These are phyloP conservation scores for Frankliniella fusca DNA, from an alignment of 2,888 invertebrate species.

Conservation along the genomic window DNA sequence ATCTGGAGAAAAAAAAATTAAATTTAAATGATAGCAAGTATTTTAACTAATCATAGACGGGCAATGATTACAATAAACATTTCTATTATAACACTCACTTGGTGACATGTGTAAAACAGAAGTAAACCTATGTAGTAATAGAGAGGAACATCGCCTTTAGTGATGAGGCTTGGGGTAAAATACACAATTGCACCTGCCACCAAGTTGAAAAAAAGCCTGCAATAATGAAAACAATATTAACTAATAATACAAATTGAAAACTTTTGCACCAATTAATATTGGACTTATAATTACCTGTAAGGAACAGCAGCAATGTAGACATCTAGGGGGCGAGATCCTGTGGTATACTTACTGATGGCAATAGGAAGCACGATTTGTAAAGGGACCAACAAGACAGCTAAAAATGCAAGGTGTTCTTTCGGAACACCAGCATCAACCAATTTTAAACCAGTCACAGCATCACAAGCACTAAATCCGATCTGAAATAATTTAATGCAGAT, in stretches of 20 bases:
- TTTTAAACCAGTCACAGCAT: slow-evolving; percentile 91
- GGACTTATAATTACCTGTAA: slow-evolving; percentile 51
- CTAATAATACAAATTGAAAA: background rate
- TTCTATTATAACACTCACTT: slow-evolving; percentile 54
- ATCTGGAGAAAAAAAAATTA: slow-evolving; percentile 56
- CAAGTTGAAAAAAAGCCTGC: slow-evolving; percentile 76
- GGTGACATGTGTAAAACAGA: slow-evolving; percentile 80
- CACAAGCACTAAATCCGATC: slow-evolving; percentile 93
- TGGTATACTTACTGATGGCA: slow-evolving; percentile 74
- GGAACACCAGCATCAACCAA: slow-evolving; percentile 94
- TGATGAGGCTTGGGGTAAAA: slow-evolving; percentile 71
- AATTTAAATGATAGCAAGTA: slow-evolving; percentile 31
- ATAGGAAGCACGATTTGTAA: slow-evolving; percentile 90
- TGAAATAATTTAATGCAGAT: slow-evolving; percentile 44
- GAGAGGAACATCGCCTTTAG: slow-evolving; percentile 63
- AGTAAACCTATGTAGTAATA: slow-evolving; percentile 75
- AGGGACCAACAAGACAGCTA: slow-evolving; percentile 91
- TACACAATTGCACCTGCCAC: slow-evolving; percentile 80
- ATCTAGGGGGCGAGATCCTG: slow-evolving; percentile 83
- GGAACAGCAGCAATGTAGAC: slow-evolving; percentile 87
- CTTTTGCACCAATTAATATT: background rate
- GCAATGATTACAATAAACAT: slow-evolving; percentile 27
- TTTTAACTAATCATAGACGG: too few relatives aligned
- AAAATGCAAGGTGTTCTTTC: slow-evolving; percentile 85
- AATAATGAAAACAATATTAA: slow-evolving; percentile 31